A percentile compares a stretch with the other conserved stretches of the same genome.
Evolutionary conservation across 2,113 vertebrate genomes (phyloP).

Genomic region (Gasterosteus nipponicus): DNA sequence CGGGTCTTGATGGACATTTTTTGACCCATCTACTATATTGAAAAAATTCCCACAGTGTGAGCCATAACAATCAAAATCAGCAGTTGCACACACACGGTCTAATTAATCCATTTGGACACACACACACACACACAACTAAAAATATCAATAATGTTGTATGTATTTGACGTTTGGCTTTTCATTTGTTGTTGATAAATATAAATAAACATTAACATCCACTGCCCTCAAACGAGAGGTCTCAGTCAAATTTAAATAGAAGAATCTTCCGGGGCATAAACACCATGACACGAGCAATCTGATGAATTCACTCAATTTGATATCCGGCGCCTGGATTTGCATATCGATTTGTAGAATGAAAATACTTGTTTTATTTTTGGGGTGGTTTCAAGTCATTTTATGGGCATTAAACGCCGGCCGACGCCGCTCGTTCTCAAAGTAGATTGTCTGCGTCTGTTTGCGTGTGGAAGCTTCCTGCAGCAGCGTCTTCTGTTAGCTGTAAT

Average conservation of each 20-base stretch:
- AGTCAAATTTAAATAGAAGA: constrained; percentile 28
- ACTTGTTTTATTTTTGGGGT: background rate
- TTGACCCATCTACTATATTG: constrained; percentile 12
- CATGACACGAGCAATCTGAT: constrained; percentile 20
- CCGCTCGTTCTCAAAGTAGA: constrained; percentile 1
- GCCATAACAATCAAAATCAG: constrained; percentile 2
- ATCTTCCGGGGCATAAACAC: constrained; percentile 19
- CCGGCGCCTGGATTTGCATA: background rate
- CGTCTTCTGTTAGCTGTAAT: constrained; percentile 1
- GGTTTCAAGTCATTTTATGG: background rate
- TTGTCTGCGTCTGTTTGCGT: background rate
- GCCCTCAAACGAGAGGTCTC: constrained; percentile 14
- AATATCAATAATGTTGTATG: background rate
- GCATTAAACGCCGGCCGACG: background rate
- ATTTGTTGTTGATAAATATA: constrained; percentile 8
- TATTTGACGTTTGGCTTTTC: background rate
- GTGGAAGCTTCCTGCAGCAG: background rate
- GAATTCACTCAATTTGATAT: constrained; percentile 17
- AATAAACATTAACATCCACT: constrained; percentile 12
- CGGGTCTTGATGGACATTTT: constrained; percentile 41
- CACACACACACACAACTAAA: background rate
- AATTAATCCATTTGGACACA: background rate
- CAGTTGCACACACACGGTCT: background rate
- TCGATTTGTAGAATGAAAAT: background rate
- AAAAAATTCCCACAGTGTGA: background rate